Conservation (phyloP, 2,888 invertebrate species). For the Hemicrepidius hirtus region DNA sequence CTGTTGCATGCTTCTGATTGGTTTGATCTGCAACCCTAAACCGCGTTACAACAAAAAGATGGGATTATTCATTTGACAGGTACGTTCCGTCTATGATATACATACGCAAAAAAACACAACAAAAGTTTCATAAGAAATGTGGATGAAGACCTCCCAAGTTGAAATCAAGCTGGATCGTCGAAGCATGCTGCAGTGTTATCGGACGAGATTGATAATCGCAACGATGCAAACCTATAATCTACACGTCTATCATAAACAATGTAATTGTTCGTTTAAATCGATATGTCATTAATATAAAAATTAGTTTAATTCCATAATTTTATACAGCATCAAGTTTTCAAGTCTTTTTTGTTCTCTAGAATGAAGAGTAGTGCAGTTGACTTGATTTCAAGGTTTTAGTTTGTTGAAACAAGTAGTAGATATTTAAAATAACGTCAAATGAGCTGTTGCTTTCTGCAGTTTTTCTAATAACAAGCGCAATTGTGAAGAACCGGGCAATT, state of each 20-base stretch:
- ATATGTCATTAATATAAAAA: conserved; percentile 26
- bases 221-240: conserved; percentile 49
- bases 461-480: no score
- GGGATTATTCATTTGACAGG: conserved; percentile 62
- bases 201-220: conserved; percentile 55
- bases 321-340: background rate
- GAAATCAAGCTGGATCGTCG: conserved; percentile 56
- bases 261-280: conserved; percentile 35
- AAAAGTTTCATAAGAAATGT: conserved; percentile 68
- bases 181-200: conserved; percentile 49
- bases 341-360: no score
- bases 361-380: no score
- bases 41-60: conserved; percentile 50
- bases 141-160: conserved; percentile 69
- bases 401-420: no score
- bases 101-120: conserved; percentile 60
- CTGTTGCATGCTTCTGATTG: conserved; percentile 42
- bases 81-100: conserved; percentile 65
- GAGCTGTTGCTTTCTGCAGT: no score
- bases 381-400: no score
- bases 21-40: conserved; percentile 32
- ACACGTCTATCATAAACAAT: conserved; percentile 42
- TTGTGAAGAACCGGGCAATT: no score
- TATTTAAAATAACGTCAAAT: no score
- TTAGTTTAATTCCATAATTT: background rate